Evolutionary conservation across 1,140 invertebrate species (phyloP), one percentile per base, ranked within the genome.

Genomic region (Lepidurus couesii): DNA sequence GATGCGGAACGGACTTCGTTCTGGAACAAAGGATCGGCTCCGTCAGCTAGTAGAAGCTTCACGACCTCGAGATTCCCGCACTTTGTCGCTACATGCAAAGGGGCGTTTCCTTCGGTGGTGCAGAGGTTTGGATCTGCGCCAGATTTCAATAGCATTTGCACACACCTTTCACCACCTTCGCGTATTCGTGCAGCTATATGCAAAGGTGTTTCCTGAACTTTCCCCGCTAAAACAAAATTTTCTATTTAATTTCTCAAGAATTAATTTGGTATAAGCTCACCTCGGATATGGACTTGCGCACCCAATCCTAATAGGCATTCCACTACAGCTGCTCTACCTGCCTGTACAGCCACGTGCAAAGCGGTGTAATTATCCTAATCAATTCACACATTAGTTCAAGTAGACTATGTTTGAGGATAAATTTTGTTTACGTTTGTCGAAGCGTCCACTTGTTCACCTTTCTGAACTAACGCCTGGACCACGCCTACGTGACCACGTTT

Each of bases 291-390:
- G 5, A 99, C 96, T 84, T 98, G 93, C 5, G 98, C 97, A 43
- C 98, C 97, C 84, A 93, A 97, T 7, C 98, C 98, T 1, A 99
- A 87, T 42, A 99, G 86, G 1, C 95, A 97, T 87, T 99, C 97
- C 16, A 99, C 97, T 7, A 98, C 96, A 42, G 93, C 90, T 10
- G 97, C 95, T 84, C 98, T 97, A 78, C 94, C 93, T 47, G 93
- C 94, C 86, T 98, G 94, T 4, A 99, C 97, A n/a, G 97, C 97
- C 81, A 99, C 95, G 83, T 99, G 98, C 0, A 99, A 87, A n/a
- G 98, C 96, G 26, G 98, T 99, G 84, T 96, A 98, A 83, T 98
- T 97, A 83, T 99, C 96, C 93, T 98, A 81, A n/a, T 81, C 79
- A 77, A 80, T 47, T 42, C 16, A 79, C 34, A 34, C 34, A 34